These are phyloP conservation scores for Phrynocephalus versicolor DNA, from an alignment of 2,113 vertebrate species.

Conservation along the genomic window DNA sequence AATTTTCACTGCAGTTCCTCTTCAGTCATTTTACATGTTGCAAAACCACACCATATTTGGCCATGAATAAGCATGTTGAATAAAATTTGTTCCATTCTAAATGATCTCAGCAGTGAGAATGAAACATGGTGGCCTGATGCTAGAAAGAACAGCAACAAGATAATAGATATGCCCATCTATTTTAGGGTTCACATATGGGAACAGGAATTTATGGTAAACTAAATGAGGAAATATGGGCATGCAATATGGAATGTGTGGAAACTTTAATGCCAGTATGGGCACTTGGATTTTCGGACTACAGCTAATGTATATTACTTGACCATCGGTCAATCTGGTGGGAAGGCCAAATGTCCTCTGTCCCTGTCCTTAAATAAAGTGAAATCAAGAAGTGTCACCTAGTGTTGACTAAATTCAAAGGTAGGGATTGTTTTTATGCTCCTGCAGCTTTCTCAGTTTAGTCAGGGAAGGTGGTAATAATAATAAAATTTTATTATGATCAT, in stretches of 20 bases:
- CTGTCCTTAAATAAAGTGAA: too few relatives aligned
- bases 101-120: not conserved
- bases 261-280: too few relatives aligned
- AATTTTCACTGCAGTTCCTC: conserved; percentile 2
- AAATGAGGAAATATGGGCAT: not conserved
- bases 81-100: not conserved
- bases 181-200: conserved; percentile 9
- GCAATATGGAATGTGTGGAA: not conserved
- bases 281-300: too few relatives aligned
- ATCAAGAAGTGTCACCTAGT: too few relatives aligned
- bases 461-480: too few relatives aligned
- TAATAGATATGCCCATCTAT: not conserved
- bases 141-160: not conserved
- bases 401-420: not conserved
- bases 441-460: not conserved
- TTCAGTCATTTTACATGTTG: not conserved
- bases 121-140: not conserved
- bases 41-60: conserved; percentile 1
- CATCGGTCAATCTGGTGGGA: too few relatives aligned
- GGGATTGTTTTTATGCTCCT: not conserved
- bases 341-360: too few relatives aligned
- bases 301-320: too few relatives aligned
- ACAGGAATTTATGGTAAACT: not conserved
- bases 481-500: too few relatives aligned
- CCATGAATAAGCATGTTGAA: conserved; percentile 6